A percentile compares a stretch with the other conserved stretches of the same genome.
Conservation (phyloP, 1,140 invertebrate genomes). For the Heliconius hewitsoni region DNA sequence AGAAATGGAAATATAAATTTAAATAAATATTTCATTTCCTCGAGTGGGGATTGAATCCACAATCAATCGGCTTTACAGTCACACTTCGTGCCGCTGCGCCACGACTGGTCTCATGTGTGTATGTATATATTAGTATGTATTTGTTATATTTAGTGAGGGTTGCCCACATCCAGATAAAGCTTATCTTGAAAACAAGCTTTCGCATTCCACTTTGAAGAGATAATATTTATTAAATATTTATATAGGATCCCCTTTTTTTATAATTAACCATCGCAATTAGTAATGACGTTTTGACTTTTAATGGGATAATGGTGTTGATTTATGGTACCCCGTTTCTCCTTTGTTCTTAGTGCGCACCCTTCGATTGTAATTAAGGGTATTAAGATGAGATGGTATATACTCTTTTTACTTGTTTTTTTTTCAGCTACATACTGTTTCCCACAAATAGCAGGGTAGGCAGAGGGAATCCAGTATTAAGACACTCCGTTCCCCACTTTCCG, state of each 20-base stretch:
- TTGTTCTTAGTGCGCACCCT: slow-evolving; percentile 28
- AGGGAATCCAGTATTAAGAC: not conserved
- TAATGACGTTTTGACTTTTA: slow-evolving; percentile 32
- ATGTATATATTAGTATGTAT: no score
- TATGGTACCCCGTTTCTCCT: slow-evolving; percentile 23
- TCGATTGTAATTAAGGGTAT: not conserved
- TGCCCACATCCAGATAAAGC: not conserved
- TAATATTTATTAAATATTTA: slow-evolving; percentile 18
- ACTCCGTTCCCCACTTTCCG: no score
- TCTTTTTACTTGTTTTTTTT: no score
- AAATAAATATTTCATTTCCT: no score
- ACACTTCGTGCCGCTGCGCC: no score
- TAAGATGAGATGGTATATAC: not conserved
- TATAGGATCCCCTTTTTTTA: slow-evolving; percentile 24
- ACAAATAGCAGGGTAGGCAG: no score
- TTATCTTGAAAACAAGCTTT: slow-evolving; percentile 2
- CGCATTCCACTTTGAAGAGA: not conserved
- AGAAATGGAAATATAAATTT: no score
- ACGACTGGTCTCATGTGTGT: no score
- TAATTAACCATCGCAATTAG: slow-evolving; percentile 36
- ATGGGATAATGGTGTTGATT: slow-evolving; percentile 39
- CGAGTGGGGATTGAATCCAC: no score
- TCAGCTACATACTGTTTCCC: no score
- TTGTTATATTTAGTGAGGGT: no score
- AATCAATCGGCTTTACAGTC: no score